Evolutionary conservation across 2,888 invertebrate species (phyloP), one percentile per base, ranked within the genome.

Genomic region (Chymomyza caudatula): DNA sequence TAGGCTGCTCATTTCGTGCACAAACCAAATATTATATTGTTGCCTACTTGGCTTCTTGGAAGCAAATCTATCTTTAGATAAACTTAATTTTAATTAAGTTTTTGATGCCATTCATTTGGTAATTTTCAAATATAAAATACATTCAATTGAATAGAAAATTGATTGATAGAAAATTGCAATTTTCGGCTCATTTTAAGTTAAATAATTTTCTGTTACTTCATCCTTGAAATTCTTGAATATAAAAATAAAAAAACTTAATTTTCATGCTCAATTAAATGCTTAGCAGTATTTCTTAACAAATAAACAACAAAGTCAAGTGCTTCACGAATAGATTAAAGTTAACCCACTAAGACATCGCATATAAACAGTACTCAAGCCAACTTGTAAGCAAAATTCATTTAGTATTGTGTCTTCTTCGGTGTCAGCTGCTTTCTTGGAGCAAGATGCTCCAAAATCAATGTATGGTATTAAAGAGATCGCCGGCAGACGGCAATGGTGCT

Each of bases 401-500:
- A 11, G 29, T 37, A 15, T 42, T 58, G 43, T 44, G 47, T 0
- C 19, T 20, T 52, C 52, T 52, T 52, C 47, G 47, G 47, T 17
- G 15, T 47, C 19, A 47, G 47, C 47, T 17, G 19, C 47, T 17
- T 17, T 17, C 2, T 47, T 47, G 15, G 29, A 37, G 8, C 11
- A 11, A 37, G 11, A 37, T 52, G 29, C 43, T 4, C 25, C 22
- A 44, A 65, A 54, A 61, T 88, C 84, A 90, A 63, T 81, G 80
- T 37, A 84, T 47, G 29, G 96, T 90, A 91, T 94, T 96, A 91
- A 98, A 98, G 47, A 98, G 93, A 91, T 98, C 98, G 1, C 98
- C 98, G 43, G 98, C 98, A 3, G 98, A 97, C 43, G 98, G 98
- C 72, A 98, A 91, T 0, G 98, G 98, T 37, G 97, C 96, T 44